A percentile compares a stretch with the other conserved stretches of the same genome.
These are phyloP conservation scores for Acleris holmiana DNA, from an alignment of 2,888 invertebrate genomes.

Conservation along the genomic window DNA sequence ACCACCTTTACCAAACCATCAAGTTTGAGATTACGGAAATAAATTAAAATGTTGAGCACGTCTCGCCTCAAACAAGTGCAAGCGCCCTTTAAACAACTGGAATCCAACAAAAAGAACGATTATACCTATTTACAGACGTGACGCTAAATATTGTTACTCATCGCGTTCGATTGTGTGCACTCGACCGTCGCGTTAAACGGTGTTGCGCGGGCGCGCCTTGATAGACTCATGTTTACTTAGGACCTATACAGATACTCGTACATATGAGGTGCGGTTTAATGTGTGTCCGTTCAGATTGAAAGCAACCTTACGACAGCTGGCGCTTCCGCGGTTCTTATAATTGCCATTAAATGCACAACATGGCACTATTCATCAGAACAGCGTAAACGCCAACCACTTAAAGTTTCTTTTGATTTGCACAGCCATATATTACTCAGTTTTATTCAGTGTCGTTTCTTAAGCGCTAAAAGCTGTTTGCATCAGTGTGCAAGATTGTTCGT, in stretches of 20 bases:
- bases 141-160: neutral
- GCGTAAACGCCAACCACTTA: neutral
- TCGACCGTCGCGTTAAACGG: constrained; percentile 41
- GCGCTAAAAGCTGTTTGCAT: constrained; percentile 62
- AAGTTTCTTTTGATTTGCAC: neutral
- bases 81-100: constrained; percentile 5
- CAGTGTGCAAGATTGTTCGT: constrained; percentile 33
- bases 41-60: neutral
- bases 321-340: too few species aligned
- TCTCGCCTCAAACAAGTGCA: constrained; percentile 2
- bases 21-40: neutral
- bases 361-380: neutral
- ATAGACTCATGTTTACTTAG: constrained; percentile 36
- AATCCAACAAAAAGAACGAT: constrained; percentile 8
- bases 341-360: too few species aligned
- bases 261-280: constrained; percentile 44
- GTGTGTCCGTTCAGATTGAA: too few species aligned
- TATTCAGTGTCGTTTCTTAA: constrained; percentile 47
- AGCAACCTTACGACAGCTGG: too few species aligned
- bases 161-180: constrained; percentile 40
- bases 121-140: neutral
- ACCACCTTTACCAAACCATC: too few species aligned
- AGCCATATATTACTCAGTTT: constrained; percentile 40
- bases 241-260: constrained; percentile 30
- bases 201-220: constrained; percentile 39